Base-by-base conservation (phyloP, 2,797 vertebrate species). In the Phalanger gymnotis region DNA sequence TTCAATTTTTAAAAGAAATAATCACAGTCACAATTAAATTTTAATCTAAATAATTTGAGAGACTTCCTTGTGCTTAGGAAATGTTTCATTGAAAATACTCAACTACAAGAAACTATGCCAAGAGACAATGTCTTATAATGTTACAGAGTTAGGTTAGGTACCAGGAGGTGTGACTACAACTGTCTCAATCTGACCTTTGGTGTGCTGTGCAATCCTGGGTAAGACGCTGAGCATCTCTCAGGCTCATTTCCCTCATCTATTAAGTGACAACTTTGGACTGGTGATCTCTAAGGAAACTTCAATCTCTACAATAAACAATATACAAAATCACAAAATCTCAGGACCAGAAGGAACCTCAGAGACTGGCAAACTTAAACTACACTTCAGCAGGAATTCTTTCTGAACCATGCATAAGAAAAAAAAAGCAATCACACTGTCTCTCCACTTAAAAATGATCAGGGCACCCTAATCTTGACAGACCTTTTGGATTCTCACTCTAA, bases 21-120 rank as follows among this genome's bases (percentile, higher is more conserved):
- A 47, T 27, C 73, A 87, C 22, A 73, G 5, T 47, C 10, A 91
- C 51, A 95, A 92, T 3, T 40, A 31, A 94, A 14, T 57, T 61
- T 16, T 28, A 93, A 89, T 93, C 30, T 9, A 92, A 92, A 54
- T 61, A 92, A 89, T 16, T 34, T 89, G 12, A 95, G 94, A 57
- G 90, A 0, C 7, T 58, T 94, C 47, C 53, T 34, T 92, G 97
- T 89, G n/a, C 16, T 47, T 92, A 92, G 61, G 6, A 90, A 91
- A 13, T 91, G 0, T 91, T 54, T 92, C 54, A 31, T 93, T 95
- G 56, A 54, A 93, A 96, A 90, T 81, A 73, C 30, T 56, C 53
- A 54, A 92, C 0, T 51, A 94, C 7, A 92, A 91, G 0, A 19
- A 58, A 58, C 34, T 31, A 91, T 73, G 12, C 54, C 73, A 53